Base-by-base conservation (phyloP, 2,113 vertebrate genomes). In the Promerops cafer region DNA sequence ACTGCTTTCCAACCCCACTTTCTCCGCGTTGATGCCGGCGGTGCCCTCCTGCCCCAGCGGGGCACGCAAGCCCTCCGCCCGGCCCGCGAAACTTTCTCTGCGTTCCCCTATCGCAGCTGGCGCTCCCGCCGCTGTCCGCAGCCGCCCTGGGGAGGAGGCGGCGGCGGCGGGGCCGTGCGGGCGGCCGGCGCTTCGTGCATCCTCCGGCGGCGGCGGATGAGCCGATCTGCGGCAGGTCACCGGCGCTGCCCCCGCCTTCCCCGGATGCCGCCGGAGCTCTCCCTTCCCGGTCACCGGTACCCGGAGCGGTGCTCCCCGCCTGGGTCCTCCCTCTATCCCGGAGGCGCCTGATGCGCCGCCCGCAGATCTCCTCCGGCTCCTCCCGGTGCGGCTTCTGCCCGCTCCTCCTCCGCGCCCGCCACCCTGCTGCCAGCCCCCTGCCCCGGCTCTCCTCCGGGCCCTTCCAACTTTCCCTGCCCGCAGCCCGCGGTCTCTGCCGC, bases 281-380 rank as follows among this genome's bases (percentile, higher is more conserved):
- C 47, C 61, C 39, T 50, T 59, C 77, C 47, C 70, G 8, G 70
- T n/a, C 56, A 11, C 47, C 23, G 33, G 33, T 59, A 77, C 53
- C 37, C 50, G 7, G 35, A 13, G 57, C 19, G 70, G 39, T 49
- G 77, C 72, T 90, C 28, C 50, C 61, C 31, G 40, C 80, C 65
- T n/a, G n/a, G 47, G 52, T 87, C 47, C 52, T 75, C 57, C 42
- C 64, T 72, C 69, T 49, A n/a, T 7, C 64, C 83, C 64, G 12
- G 28, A 68, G 80, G 81, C 33, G 76, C 47, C 83, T 50, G 93
- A 79, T 52, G 54, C 91, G 60, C 82, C 59, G 37, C 86, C 84
- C 63, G 95, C 82, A 82, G 79, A 70, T 94, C 63, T 90, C 66
- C 92, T 76, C 54, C 63, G 54, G 68, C 90, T 91, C 92, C 90